Evolutionary conservation across 2,113 vertebrate genomes (phyloP).

Genomic region (Antidorcas marsupialis): DNA sequence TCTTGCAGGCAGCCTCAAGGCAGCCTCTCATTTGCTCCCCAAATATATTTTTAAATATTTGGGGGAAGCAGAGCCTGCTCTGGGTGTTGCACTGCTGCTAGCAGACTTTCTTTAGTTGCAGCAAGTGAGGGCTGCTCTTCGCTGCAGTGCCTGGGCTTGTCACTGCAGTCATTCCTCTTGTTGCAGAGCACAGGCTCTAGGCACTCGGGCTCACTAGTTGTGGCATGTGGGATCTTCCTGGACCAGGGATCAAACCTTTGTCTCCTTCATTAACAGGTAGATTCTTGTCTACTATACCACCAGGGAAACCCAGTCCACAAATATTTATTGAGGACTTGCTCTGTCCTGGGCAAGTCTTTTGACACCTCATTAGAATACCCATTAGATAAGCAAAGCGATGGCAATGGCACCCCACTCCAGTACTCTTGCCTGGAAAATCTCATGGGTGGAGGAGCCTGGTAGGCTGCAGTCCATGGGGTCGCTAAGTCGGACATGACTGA

Average conservation of each 20-base stretch:
- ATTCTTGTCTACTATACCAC: not conserved
- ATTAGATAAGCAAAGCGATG: not conserved
- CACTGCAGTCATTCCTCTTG: not conserved
- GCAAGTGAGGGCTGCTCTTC: not conserved
- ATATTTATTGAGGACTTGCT: not conserved
- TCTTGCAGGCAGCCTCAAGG: not conserved
- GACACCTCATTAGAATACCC: not conserved
- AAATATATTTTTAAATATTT: not conserved
- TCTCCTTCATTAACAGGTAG: not conserved
- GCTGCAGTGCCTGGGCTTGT: not conserved
- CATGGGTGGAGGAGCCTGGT: no score
- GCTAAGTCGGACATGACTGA: no score
- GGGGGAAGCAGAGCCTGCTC: not conserved
- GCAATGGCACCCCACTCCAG: no score
- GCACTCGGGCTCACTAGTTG: fast-evolving
- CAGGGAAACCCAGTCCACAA: not conserved
- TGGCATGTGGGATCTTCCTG: not conserved
- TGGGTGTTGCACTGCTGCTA: not conserved
- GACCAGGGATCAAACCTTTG: not conserved
- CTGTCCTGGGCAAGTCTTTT: not conserved
- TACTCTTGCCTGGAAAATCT: no score
- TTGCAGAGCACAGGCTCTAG: not conserved
- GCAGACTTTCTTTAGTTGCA: not conserved
- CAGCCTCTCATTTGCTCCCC: not conserved
- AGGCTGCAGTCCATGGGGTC: no score